These are phyloP conservation scores for Sussaba pulchella DNA, from an alignment of 2,888 invertebrate species.

Conservation along the genomic window DNA sequence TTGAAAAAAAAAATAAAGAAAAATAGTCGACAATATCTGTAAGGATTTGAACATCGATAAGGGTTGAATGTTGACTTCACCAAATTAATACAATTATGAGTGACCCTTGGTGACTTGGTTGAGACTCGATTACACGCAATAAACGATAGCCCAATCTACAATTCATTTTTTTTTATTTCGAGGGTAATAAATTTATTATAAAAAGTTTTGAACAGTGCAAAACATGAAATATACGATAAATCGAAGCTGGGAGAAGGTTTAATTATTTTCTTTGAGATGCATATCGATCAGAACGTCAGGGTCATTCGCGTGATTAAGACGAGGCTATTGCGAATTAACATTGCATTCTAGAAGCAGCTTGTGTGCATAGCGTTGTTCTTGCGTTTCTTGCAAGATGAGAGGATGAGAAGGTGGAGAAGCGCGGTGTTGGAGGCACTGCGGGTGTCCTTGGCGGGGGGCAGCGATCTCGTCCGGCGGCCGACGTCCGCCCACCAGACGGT, in stretches of 20 bases:
- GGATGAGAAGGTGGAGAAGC: conserved; percentile 64
- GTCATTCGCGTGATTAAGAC: conserved; percentile 53
- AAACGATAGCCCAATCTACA: neutral
- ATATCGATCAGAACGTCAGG: conserved; percentile 35
- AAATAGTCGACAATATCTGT: too few relatives aligned
- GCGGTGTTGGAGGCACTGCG: conserved; percentile 74
- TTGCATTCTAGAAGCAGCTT: conserved; percentile 41
- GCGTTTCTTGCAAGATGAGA: conserved; percentile 44
- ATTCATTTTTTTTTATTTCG: neutral
- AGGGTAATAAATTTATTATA: neutral
- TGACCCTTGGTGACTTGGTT: too few relatives aligned
- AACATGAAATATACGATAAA: neutral
- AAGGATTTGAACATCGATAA: too few relatives aligned
- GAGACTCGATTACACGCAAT: neutral
- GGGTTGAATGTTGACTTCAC: neutral
- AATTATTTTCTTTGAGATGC: conserved; percentile 26
- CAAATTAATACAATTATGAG: neutral
- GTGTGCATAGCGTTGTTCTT: conserved; percentile 10
- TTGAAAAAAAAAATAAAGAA: too few relatives aligned
- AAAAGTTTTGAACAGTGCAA: neutral
- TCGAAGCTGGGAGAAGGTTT: conserved; percentile 14
- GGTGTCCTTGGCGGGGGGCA: conserved; percentile 82
- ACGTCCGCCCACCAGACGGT: conserved; percentile 80
- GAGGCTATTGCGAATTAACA: conserved; percentile 53
- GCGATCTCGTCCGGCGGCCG: conserved; percentile 78